These are phyloP conservation scores for Protodeltote pygarga DNA, from an alignment of 2,888 invertebrate genomes.

Conservation along the genomic window DNA sequence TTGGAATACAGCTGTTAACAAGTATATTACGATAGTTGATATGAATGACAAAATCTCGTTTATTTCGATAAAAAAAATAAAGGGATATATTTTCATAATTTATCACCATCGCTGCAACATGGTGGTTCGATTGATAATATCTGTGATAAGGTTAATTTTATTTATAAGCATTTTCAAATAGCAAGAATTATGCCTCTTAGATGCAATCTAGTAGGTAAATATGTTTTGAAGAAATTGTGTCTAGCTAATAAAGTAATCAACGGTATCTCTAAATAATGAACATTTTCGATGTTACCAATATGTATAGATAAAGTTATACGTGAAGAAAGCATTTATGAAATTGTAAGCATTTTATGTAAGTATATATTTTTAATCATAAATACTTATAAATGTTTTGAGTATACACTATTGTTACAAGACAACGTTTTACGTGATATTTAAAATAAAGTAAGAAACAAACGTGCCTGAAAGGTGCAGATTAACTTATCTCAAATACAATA, in stretches of 20 bases:
- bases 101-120: constrained; percentile 2
- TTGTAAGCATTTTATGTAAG: too few relatives aligned
- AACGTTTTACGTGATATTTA: constrained; percentile 28
- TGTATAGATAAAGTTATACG: too few relatives aligned
- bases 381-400: constrained; percentile 3
- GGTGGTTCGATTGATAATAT: constrained; percentile 11
- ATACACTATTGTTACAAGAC: constrained; percentile 10
- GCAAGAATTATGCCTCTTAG: constrained; percentile 1
- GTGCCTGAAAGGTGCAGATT: constrained; percentile 25
- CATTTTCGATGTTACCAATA: too few relatives aligned
- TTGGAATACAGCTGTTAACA: constrained; percentile 10
- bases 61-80: constrained; percentile 5
- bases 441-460: constrained; percentile 16
- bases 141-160: constrained; percentile 36
- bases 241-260: too few relatives aligned
- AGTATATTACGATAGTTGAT: constrained; percentile 11
- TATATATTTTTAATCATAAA: constrained; percentile 7
- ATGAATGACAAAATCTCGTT: constrained; percentile 18
- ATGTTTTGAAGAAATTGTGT: too few relatives aligned
- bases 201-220: neutral
- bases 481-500: constrained; percentile 22
- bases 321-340: too few relatives aligned
- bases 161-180: constrained; percentile 9
- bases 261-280: too few relatives aligned
- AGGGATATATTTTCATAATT: constrained; percentile 4